Base-by-base conservation (phyloP, 2,113 vertebrate species). In the Glaucomys volans region DNA sequence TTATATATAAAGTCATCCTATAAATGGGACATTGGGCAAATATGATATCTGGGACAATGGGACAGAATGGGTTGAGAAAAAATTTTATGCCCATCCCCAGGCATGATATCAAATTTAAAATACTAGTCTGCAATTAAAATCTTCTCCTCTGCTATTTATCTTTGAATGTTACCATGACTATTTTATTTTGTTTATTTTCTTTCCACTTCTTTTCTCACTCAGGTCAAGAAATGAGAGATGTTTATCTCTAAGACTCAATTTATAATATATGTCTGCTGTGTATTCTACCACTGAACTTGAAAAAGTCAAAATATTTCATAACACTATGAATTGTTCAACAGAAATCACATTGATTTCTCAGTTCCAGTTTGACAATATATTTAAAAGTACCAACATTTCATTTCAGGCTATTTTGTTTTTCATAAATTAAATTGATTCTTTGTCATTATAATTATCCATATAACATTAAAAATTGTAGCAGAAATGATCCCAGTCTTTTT, bases 81-180 rank as follows among this genome's bases (percentile, higher is more conserved):
- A 37, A 11, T 67, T 90, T 67, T 84, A 44, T 62, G 20, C 24
- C 24, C 24, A 24, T 9, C 30, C 12, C 20, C 13, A 85, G 13
- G 47, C 64, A 50, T 96, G 42, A 93, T 77, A 66, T 93, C 62
- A 57, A 94, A 72, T 18, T 77, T 50, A 96, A 80, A 85, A 47
- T 67, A 79, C 26, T 79, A 35, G 26, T 32, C 4, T 12, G 35
- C 59, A 66, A 90, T 81, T 87, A 81, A 97, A 94, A 86, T 71
- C 37, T 26, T 79, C 30, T 52, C 24, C 67, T 81, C 24, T 87
- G 59, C 42, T 79, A 64, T 62, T 40, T 32, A 81, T 87, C 52
- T 81, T 90, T 85, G 42, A 74, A 92, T 74, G 7, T 87, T 95
- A 67, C 28, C 30, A 30, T 42, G 92, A 42, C 69, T 54, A 44